Conservation (phyloP, 2,113 vertebrate species). For the Gnathonemus echidnorhynchus region DNA sequence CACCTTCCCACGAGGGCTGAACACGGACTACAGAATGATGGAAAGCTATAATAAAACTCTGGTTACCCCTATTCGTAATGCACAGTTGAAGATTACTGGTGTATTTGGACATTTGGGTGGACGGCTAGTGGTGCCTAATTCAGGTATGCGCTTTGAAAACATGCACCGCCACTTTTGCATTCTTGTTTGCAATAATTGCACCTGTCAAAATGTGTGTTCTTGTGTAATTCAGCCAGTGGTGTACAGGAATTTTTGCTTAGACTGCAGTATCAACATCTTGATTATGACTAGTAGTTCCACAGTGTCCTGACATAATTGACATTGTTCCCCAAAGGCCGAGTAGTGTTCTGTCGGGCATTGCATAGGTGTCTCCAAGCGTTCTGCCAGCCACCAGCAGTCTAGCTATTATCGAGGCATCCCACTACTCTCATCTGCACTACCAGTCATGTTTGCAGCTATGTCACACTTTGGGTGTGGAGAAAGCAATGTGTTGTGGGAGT, state of each 20-base stretch:
- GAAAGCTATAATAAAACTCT: constrained; percentile 63
- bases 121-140: constrained; percentile 80
- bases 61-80: constrained; percentile 62
- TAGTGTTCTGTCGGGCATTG: not conserved
- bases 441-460: not conserved
- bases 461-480: not conserved
- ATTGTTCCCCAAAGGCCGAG: not conserved
- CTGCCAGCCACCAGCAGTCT: not conserved
- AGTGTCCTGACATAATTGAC: not conserved
- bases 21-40: constrained; percentile 51
- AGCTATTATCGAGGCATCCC: not conserved
- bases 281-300: not conserved
- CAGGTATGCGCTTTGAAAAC: constrained; percentile 61
- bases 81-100: constrained; percentile 65
- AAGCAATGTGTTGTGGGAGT: not conserved
- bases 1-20: constrained; percentile 71
- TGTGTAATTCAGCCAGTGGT: not conserved
- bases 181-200: not conserved
- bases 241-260: not conserved
- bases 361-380: not conserved
- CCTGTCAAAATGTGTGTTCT: not conserved
- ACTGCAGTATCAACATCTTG: not conserved
- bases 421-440: not conserved
- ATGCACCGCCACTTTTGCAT: not conserved
- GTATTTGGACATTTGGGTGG: constrained; percentile 81